These are phyloP conservation scores for Pedionomus torquatus DNA, from an alignment of 2,113 vertebrate species.

Conservation along the genomic window DNA sequence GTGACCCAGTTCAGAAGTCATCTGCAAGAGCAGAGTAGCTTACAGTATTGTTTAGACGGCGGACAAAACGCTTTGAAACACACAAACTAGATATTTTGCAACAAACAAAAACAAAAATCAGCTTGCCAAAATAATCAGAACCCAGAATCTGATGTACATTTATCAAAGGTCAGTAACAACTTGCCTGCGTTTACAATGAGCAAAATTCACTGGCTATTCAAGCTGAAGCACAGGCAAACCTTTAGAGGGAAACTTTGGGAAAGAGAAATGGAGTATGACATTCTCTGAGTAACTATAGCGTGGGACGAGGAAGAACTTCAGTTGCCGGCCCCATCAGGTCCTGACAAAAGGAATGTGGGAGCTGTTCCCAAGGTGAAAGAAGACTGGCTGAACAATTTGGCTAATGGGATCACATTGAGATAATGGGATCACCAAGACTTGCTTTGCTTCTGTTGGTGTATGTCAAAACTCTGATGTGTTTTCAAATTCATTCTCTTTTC, in stretches of 20 bases:
- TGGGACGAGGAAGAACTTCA: constrained; percentile 45
- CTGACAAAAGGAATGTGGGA: constrained; percentile 67
- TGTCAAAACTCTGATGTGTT: constrained; percentile 58
- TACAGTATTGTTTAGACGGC: not conserved
- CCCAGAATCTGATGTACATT: not conserved
- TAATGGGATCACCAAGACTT: constrained; percentile 63
- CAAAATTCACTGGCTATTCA: not conserved
- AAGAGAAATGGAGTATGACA: constrained; percentile 44
- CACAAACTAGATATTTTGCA: not conserved
- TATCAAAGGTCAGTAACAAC: not conserved
- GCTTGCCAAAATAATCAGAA: not conserved
- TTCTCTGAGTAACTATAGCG: constrained; percentile 19
- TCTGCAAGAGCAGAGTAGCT: not conserved
- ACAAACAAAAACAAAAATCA: not conserved
- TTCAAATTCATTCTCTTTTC: constrained; percentile 55
- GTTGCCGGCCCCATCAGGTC: constrained; percentile 37
- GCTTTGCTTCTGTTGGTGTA: constrained; percentile 48
- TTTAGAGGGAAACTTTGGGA: not conserved
- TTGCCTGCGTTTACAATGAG: not conserved
- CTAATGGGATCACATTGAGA: constrained; percentile 66
- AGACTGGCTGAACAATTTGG: constrained; percentile 63
- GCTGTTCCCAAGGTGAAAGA: constrained; percentile 70
- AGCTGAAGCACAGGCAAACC: not conserved
- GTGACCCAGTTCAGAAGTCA: not conserved
- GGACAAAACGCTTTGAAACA: not conserved